Evolutionary conservation across 2,888 invertebrate species (phyloP).

Genomic region (Tenthredo amoena): DNA sequence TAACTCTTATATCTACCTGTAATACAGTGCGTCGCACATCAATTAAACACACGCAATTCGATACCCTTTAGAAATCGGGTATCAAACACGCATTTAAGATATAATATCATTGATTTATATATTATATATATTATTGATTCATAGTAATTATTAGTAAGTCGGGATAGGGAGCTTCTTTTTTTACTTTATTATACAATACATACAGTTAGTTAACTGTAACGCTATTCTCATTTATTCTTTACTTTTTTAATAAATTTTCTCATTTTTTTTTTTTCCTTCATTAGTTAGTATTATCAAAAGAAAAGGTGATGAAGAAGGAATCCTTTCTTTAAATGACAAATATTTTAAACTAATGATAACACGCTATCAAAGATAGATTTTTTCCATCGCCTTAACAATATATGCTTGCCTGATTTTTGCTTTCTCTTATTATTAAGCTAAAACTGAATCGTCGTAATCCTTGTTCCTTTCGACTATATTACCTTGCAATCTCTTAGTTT

Average conservation of each 20-base stretch:
- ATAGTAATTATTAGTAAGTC: constrained; percentile 29
- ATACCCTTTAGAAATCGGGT: background rate
- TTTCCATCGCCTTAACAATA: background rate
- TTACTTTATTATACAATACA: background rate
- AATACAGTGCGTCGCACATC: constrained; percentile 34
- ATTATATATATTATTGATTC: constrained; percentile 20
- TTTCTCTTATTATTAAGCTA: background rate
- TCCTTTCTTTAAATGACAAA: background rate
- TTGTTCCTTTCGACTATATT: constrained; percentile 21
- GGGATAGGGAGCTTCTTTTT: constrained; percentile 34
- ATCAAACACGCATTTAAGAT: constrained; percentile 40
- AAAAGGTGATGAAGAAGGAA: background rate
- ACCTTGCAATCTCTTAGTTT: constrained; percentile 26
- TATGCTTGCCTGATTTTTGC: constrained; percentile 46
- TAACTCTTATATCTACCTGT: constrained; percentile 17
- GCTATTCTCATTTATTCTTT: constrained; percentile 7
- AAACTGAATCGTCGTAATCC: background rate
- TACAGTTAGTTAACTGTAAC: background rate
- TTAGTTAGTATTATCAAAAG: background rate
- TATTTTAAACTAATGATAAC: background rate
- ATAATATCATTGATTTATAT: constrained; percentile 37
- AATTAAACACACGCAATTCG: constrained; percentile 30
- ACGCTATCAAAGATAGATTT: background rate
- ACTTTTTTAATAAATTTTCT: background rate
- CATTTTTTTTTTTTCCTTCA: background rate